These are phyloP conservation scores for Turnix velox DNA, from an alignment of 2,113 vertebrate genomes.

Conservation along the genomic window DNA sequence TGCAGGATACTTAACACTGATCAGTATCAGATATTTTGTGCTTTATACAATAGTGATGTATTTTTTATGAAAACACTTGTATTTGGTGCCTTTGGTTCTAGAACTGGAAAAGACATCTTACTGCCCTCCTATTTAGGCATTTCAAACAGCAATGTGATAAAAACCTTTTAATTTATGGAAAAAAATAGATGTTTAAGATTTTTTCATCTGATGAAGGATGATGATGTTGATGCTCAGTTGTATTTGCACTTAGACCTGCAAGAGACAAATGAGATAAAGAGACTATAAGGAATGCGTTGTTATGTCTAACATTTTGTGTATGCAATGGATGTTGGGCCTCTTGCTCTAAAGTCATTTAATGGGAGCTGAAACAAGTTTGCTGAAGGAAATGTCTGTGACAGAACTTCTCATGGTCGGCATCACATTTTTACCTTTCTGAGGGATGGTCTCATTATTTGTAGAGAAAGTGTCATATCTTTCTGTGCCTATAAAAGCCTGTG, in stretches of 20 bases:
- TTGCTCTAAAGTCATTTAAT: background rate
- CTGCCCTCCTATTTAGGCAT: background rate
- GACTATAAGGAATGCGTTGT: background rate
- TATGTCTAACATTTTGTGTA: background rate
- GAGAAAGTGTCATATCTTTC: background rate
- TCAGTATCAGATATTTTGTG: background rate
- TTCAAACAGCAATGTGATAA: background rate
- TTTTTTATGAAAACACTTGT: background rate
- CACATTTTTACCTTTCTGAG: background rate
- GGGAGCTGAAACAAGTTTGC: accelerated
- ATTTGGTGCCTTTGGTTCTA: background rate
- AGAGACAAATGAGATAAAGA: background rate
- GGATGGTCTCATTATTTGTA: background rate
- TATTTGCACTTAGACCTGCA: background rate
- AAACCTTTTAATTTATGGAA: background rate
- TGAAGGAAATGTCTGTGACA: background rate
- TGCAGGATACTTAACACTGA: background rate
- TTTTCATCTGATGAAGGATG: background rate
- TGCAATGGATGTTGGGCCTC: background rate
- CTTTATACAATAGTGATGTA: background rate
- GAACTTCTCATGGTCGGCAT: too few relatives aligned
- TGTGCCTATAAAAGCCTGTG: background rate
- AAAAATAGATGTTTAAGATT: background rate
- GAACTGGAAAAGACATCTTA: background rate
- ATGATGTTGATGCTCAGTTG: background rate